Evolutionary conservation across 2,113 vertebrate species (phyloP), one percentile per base, ranked within the genome.

Genomic region (Eulemur macaco): DNA sequence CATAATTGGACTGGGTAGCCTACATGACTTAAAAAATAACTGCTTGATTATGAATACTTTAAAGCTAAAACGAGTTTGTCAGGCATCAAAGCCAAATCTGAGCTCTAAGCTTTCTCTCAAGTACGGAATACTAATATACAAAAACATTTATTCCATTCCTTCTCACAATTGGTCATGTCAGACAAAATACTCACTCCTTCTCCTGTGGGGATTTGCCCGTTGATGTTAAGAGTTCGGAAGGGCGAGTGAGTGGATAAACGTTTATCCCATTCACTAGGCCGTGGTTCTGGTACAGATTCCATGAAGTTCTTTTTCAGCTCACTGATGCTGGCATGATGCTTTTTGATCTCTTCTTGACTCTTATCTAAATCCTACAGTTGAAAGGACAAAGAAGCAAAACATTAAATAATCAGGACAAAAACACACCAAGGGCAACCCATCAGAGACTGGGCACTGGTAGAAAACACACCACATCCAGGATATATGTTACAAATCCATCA

Each of bases 281-380:
- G 98, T 31, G 99, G 99, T 83, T 99, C 99, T 0, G 99, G 99
- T 56, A 99, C 99, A 0, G 99, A 99, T 97, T 99, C 99, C 99
- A 99, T 99, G 93, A 99, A 99, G 96, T 99, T 99, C 98, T 99
- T 99, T 98, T 99, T 99, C 84, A 99, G 92, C 97, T 99, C 99
- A 54, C 99, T 99, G 98, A 99, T 99, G 97, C 99, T 99, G 83
- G 99, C 99, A 68, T 99, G 99, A 97, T 99, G 99, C 91, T 99
- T 99, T 99, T 99, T 99, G 39, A 99, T 99, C 97, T 99, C 99
- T 34, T 99, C 99, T 96, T 99, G 99, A 95, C 99, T 99, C 98
- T 99, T 99, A 96, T 99, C 99, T 98, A 99, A 97, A 97, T 99
- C 99, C 99, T 99, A 97, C 2, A 88, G 97, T 98, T 60, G 73